Percentiles rank a stretch among this genome's conserved stretches.
Conservation (phyloP, 2,797 vertebrate species). For the Pempheris klunzingeri region DNA sequence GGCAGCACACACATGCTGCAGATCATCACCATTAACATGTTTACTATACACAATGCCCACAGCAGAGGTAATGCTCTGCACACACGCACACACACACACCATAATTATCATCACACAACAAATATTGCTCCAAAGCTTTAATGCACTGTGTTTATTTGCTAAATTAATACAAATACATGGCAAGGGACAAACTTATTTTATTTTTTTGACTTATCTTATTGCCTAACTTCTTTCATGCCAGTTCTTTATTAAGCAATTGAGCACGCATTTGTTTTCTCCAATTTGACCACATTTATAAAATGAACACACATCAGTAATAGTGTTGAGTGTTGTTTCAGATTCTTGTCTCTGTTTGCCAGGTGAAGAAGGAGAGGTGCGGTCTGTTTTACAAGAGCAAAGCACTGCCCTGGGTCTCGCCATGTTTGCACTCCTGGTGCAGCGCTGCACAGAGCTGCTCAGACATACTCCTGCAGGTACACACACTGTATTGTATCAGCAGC, state of each 20-base stretch:
- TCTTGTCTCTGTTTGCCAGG: conserved; percentile 57
- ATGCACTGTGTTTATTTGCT: not conserved
- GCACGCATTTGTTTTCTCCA: conserved; percentile 1
- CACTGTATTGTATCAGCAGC: not conserved
- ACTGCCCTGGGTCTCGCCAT: conserved; percentile 93
- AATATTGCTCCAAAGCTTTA: not conserved
- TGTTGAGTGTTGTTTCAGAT: not conserved
- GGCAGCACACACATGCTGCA: conserved; percentile 95
- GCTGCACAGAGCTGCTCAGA: conserved; percentile 91
- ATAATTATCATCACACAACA: conserved; percentile 1
- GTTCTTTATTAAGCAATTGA: not conserved
- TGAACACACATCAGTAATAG: accelerated
- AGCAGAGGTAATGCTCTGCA: conserved; percentile 66
- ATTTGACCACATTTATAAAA: not conserved
- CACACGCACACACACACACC: not conserved
- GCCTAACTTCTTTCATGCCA: not conserved
- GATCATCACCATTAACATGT: conserved; percentile 99
- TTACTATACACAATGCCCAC: conserved; percentile 94
- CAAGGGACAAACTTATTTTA: not conserved
- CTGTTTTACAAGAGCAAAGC: conserved; percentile 94
- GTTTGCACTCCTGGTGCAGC: conserved; percentile 93
- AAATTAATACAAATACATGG: not conserved
- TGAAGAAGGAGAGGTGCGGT: conserved; percentile 88
- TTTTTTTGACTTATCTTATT: no score
- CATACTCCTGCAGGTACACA: conserved; percentile 83